Conservation (phyloP, 2,888 invertebrate species). For the Orthosia gothica region DNA sequence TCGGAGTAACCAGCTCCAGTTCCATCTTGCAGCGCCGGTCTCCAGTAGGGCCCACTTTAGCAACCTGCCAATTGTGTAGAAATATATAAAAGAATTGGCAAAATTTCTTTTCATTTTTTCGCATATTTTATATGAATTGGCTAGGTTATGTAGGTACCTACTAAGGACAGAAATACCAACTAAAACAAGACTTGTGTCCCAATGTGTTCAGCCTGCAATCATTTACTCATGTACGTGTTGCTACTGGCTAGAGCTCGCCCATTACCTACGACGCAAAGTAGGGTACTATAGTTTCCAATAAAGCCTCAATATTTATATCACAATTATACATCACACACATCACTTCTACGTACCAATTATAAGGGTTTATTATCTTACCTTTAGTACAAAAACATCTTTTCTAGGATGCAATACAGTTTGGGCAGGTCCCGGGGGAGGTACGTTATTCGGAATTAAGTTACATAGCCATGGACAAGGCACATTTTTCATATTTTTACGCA, state of each 20-base stretch:
- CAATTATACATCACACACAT: no score
- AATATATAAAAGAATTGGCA: neutral
- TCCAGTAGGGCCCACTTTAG: conserved; percentile 84
- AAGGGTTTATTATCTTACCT: conserved; percentile 77
- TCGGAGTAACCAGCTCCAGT: conserved; percentile 93
- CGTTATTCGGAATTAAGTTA: conserved; percentile 79
- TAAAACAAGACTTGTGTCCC: neutral
- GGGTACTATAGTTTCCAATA: neutral
- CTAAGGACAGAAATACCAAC: neutral
- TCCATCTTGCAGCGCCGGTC: conserved; percentile 91
- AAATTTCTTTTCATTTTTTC: neutral
- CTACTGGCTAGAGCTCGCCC: neutral
- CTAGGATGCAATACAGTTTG: conserved; percentile 90
- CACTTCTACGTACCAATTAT: no score
- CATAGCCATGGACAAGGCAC: conserved; percentile 72
- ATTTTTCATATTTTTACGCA: conserved; percentile 38
- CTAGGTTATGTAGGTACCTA: neutral
- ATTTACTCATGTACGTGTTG: neutral
- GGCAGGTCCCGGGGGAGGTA: conserved; percentile 77
- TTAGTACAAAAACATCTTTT: conserved; percentile 92
- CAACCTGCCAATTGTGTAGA: conserved; percentile 72
- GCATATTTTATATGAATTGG: neutral
- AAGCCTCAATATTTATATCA: neutral
- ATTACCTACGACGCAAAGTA: neutral
- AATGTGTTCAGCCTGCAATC: neutral